A percentile compares a stretch with the other conserved stretches of the same genome.
Evolutionary conservation across 2,888 invertebrate genomes (phyloP).

Genomic region (Pelosia muscerda): DNA sequence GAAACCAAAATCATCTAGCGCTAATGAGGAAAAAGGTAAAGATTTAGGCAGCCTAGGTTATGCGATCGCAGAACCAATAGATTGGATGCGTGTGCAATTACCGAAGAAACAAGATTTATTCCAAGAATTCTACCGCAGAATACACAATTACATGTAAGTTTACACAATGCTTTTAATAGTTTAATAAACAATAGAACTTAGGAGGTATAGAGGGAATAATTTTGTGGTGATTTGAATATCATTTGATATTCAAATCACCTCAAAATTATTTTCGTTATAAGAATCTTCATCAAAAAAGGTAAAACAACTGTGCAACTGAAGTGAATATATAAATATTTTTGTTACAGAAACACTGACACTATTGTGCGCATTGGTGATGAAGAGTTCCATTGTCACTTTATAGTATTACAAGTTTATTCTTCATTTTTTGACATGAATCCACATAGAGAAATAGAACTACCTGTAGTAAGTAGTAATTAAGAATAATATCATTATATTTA

Average conservation of each 20-base stretch:
- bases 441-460: slow-evolving; percentile 70
- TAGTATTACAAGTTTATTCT: slow-evolving; percentile 91
- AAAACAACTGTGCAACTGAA: no score
- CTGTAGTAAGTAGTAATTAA: slow-evolving; percentile 63
- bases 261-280: background rate
- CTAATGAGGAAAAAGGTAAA: slow-evolving; percentile 73
- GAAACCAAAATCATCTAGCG: slow-evolving; percentile 39
- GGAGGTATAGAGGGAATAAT: no score
- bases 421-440: slow-evolving; percentile 86
- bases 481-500: no score
- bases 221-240: no score
- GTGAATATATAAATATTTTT: background rate
- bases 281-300: no score
- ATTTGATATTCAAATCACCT: background rate
- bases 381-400: slow-evolving; percentile 89
- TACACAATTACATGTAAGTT: slow-evolving; percentile 89
- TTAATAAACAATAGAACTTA: no score
- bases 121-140: slow-evolving; percentile 88
- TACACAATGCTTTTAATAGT: slow-evolving; percentile 5
- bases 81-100: slow-evolving; percentile 88
- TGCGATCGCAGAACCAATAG: slow-evolving; percentile 84
- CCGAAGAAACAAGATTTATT: slow-evolving; percentile 90
- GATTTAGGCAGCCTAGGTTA: slow-evolving; percentile 87
- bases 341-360: slow-evolving; percentile 89
- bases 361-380: slow-evolving; percentile 88